Evolutionary conservation across 2,113 vertebrate genomes (phyloP), one percentile per base, ranked within the genome.

Genomic region (Numenius arquata): DNA sequence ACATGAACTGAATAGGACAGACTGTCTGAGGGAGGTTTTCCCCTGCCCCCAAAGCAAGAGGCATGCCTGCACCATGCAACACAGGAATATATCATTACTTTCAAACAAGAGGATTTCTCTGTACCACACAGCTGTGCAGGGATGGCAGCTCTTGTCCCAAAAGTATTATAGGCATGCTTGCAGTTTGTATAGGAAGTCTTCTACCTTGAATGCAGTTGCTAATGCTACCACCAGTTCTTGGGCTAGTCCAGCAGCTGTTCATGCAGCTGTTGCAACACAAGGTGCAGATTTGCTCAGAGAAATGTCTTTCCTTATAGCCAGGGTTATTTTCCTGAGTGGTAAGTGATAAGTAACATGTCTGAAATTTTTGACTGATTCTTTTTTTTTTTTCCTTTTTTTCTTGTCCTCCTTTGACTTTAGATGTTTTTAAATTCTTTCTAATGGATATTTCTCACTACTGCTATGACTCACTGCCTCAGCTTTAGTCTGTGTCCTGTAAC

Each of bases 321-420:
- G 41, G 41, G 22, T 9, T 47, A 3, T 58, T 63, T 78, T 22
- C 36, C 47, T 23, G 22, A 53, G 9, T 43, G 17, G 14, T 48
- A 71, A 50, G 26, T 66, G 19, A 67, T 5, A 61, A 59, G 26
- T 0, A 0, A 36, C 0, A 4, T 11, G 3, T n/a, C 38, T 81
- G 38, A 81, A 81, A 4, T 34, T 76, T 82, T 27, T 59, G 45
- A 53, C 30, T 48, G 8, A 27, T 12, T 16, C 15, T 36, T 70
- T 79, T 41, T 75, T 79, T 26, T 11, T 21, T 12, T 7, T 1
- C 2, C 0, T 34, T 50, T 40, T 62, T 58, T 48, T 19, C 11
- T 45, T 48, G 18, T 68, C 16, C 29, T 85, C 16, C 12, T n/a
- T 58, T 68, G 34, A 43, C n/a, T 84, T 63, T 18, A 19, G 32